These are phyloP conservation scores for Cantharis nigra DNA, from an alignment of 2,888 invertebrate genomes.

Conservation along the genomic window DNA sequence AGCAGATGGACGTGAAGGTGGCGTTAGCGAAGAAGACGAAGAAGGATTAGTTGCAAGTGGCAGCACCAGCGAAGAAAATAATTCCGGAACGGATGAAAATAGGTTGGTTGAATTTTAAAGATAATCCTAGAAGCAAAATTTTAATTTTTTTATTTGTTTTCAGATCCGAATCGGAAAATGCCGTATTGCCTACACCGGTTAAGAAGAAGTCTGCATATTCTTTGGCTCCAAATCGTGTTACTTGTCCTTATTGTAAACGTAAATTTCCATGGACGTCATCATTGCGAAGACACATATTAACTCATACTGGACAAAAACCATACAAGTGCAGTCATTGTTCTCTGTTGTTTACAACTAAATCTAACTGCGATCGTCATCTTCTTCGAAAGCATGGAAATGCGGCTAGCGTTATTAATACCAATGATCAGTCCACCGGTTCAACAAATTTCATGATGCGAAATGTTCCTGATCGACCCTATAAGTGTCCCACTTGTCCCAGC, in stretches of 20 bases:
- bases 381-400: constrained; percentile 80
- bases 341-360: constrained; percentile 93
- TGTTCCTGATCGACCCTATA: constrained; percentile 77
- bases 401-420: constrained; percentile 51
- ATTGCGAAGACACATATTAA: constrained; percentile 89
- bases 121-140: not conserved
- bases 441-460: constrained; percentile 62
- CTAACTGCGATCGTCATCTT: constrained; percentile 94
- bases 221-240: constrained; percentile 90
- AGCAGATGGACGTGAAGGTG: constrained; percentile 56
- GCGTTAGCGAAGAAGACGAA: constrained; percentile 69
- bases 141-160: constrained; percentile 38
- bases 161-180: constrained; percentile 70
- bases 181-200: constrained; percentile 58
- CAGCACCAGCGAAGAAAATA: constrained; percentile 80
- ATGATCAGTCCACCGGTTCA: constrained; percentile 40
- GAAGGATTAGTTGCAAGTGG: constrained; percentile 81
- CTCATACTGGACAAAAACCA: constrained; percentile 96
- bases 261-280: constrained; percentile 98
- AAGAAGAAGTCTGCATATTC: constrained; percentile 96
- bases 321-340: constrained; percentile 94
- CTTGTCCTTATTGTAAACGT: constrained; percentile 90
- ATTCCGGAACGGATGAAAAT: constrained; percentile 83
- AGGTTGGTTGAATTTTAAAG: constrained; percentile 58
- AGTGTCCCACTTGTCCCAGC: constrained; percentile 80